These are phyloP conservation scores for Oceanites oceanicus DNA, from an alignment of 2,113 vertebrate species.

Conservation along the genomic window DNA sequence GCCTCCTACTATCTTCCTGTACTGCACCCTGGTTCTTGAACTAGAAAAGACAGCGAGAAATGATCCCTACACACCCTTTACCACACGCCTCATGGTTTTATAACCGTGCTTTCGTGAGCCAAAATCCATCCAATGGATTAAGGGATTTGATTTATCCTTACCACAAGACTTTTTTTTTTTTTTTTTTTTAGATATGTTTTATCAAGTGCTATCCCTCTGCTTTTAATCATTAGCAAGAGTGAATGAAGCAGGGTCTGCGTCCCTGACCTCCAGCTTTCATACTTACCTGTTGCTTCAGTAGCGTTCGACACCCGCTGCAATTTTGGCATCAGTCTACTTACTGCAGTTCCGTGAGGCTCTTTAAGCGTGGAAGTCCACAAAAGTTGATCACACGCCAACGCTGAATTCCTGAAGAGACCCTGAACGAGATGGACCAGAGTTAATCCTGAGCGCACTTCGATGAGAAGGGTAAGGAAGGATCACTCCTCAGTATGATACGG, in stretches of 20 bases:
- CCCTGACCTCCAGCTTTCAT: background rate
- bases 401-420: background rate
- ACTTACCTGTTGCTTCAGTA: background rate
- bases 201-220: background rate
- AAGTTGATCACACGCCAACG: background rate
- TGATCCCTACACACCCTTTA: background rate
- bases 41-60: background rate
- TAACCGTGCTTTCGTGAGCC: background rate
- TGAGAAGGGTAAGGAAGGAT: background rate
- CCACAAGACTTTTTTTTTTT: background rate
- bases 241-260: background rate
- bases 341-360: background rate
- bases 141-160: background rate
- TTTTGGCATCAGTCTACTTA: background rate
- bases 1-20: background rate
- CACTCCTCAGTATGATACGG: background rate
- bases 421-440: background rate
- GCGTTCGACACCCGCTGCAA: background rate
- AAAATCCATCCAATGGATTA: background rate
- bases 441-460: background rate
- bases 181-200: background rate
- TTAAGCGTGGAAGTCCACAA: accelerated
- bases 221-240: background rate
- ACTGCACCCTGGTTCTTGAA: background rate
- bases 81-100: background rate